phyloP scores from a whole-genome alignment of 1,140 invertebrate species.

The Phthorimaea operculella region DNA sequence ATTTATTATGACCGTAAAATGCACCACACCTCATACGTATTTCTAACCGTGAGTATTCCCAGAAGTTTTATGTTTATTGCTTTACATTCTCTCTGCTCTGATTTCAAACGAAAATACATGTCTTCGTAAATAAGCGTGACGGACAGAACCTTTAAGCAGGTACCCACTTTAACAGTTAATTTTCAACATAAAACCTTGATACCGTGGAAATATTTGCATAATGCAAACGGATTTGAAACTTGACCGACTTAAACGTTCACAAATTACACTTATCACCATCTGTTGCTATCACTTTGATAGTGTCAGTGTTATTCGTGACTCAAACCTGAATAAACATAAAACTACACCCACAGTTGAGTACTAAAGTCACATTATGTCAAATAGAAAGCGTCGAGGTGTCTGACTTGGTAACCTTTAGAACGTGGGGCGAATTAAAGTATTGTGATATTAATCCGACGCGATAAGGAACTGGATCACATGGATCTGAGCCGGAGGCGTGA shows the following conservation, averaged over 20 bases:
- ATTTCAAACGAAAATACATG: too few relatives aligned
- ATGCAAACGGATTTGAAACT: background rate
- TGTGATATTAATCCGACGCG: constrained; percentile 38
- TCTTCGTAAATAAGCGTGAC: too few relatives aligned
- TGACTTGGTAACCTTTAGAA: constrained; percentile 32
- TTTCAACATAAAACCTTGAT: background rate
- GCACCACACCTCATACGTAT: too few relatives aligned
- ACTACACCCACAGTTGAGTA: background rate
- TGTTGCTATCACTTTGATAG: background rate
- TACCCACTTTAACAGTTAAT: too few relatives aligned
- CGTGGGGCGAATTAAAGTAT: constrained; percentile 43
- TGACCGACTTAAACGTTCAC: background rate
- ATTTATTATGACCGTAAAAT: too few relatives aligned
- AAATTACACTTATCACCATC: background rate
- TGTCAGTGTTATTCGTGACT: background rate
- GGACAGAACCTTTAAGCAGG: too few relatives aligned
- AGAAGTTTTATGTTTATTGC: too few relatives aligned
- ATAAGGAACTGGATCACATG: constrained; percentile 45
- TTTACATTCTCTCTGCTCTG: too few relatives aligned
- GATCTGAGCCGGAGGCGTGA: constrained; percentile 36
- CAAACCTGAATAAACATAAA: background rate
- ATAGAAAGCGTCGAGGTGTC: constrained; percentile 48
- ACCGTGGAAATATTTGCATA: background rate
- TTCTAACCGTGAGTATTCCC: too few relatives aligned
- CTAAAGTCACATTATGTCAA: constrained; percentile 12